Conservation (phyloP, 2,797 vertebrate genomes). For the Cyclopterus lumpus region DNA sequence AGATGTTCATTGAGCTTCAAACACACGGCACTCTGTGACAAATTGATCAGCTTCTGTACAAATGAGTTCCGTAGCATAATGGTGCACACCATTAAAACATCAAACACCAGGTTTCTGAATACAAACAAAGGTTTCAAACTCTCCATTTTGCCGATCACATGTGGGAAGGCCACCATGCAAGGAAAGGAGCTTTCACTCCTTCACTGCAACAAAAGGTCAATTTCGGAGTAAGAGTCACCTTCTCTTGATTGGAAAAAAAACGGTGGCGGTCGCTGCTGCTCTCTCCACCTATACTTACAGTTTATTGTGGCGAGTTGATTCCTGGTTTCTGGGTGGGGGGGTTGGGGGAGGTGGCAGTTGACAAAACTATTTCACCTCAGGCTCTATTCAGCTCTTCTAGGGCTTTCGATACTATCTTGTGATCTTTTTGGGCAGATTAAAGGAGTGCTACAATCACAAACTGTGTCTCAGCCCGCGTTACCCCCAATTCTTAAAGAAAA, state of each 20-base stretch:
- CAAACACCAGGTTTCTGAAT: neutral
- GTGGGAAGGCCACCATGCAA: neutral
- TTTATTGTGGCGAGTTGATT: neutral
- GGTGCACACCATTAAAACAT: neutral
- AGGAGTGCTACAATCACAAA: neutral
- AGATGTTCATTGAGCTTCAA: neutral
- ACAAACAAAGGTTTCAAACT: neutral
- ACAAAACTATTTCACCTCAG: neutral
- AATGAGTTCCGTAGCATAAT: neutral
- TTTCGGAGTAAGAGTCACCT: constrained; percentile 1
- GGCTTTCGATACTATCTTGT: neutral
- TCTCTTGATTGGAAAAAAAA: constrained; percentile 16
- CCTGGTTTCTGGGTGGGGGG: neutral
- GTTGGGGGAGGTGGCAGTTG: constrained; percentile 1
- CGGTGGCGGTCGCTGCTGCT: neutral
- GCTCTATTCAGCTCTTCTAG: neutral
- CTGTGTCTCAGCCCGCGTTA: neutral
- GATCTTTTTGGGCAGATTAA: constrained; percentile 2
- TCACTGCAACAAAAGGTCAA: neutral
- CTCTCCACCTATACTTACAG: neutral
- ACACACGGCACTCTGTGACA: neutral
- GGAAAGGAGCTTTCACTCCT: neutral
- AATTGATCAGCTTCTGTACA: neutral
- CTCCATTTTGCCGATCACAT: neutral
- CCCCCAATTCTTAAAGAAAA: neutral